Evolutionary conservation across 2,113 vertebrate genomes (phyloP).

Genomic region (Ctenomys sociabilis): DNA sequence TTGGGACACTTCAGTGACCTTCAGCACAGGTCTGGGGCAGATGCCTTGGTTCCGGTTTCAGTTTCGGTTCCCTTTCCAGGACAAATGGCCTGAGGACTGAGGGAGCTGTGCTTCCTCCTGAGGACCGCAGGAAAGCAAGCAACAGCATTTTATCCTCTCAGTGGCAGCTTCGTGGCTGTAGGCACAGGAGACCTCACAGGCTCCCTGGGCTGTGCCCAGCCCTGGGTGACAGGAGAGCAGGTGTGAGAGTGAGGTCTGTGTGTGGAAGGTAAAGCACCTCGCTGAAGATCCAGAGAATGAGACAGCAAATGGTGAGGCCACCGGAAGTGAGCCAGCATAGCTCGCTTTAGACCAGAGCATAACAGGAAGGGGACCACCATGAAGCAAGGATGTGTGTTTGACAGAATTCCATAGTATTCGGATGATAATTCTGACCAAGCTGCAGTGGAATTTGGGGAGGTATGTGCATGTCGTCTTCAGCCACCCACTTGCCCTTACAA

Average conservation of each 20-base stretch:
- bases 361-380: neutral
- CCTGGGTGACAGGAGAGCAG: neutral
- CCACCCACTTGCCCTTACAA: neutral
- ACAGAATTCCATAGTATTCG: neutral
- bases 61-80: neutral
- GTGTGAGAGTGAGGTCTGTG: neutral
- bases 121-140: neutral
- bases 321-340: neutral
- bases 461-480: no score
- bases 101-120: neutral
- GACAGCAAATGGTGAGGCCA: neutral
- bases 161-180: neutral
- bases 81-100: neutral
- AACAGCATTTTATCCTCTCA: neutral
- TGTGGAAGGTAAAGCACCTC: neutral
- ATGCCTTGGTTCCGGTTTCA: rapidly evolving
- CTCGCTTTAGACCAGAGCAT: neutral
- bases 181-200: neutral
- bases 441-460: neutral
- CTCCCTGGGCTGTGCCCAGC: neutral
- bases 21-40: neutral
- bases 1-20: neutral
- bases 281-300: neutral
- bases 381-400: neutral
- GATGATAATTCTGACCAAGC: neutral